A percentile compares a stretch with the other conserved stretches of the same genome.
Evolutionary conservation across 2,888 invertebrate species (phyloP).

Genomic region (Gryllus longicercus): DNA sequence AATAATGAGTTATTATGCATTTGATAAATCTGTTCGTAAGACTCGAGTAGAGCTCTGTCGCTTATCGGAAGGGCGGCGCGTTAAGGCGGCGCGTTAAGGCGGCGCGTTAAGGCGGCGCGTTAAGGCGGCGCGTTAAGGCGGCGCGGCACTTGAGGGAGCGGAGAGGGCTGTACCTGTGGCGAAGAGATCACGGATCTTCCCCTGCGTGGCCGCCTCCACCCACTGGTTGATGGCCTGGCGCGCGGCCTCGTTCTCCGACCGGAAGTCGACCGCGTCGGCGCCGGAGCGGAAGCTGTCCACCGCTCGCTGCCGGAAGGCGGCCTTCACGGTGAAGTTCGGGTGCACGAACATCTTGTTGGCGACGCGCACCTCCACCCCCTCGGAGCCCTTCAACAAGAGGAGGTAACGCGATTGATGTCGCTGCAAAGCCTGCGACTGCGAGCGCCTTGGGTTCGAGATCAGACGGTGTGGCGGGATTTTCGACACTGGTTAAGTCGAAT

Average conservation of each 20-base stretch:
- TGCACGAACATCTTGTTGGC: conserved; percentile 31
- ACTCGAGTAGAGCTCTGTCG: too few species aligned
- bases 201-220: conserved; percentile 73
- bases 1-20: too few species aligned
- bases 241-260: conserved; percentile 49
- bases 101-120: not conserved
- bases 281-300: conserved; percentile 60
- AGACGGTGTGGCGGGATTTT: too few species aligned
- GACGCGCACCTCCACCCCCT: conserved; percentile 22
- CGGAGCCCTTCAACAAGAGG: not conserved
- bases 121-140: not conserved
- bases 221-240: conserved; percentile 68
- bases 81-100: not conserved
- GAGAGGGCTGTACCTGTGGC: conserved; percentile 45
- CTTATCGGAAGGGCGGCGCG: too few species aligned
- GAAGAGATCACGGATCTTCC: conserved; percentile 76
- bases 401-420: not conserved
- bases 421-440: too few species aligned
- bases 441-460: too few species aligned
- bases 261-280: conserved; percentile 62
- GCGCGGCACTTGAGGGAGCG: not conserved
- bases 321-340: conserved; percentile 18
- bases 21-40: too few species aligned
- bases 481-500: too few species aligned
- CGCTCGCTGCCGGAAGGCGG: conserved; percentile 47